Conservation (phyloP, 2,113 vertebrate genomes). For the Balaenoptera acutorostrata region DNA sequence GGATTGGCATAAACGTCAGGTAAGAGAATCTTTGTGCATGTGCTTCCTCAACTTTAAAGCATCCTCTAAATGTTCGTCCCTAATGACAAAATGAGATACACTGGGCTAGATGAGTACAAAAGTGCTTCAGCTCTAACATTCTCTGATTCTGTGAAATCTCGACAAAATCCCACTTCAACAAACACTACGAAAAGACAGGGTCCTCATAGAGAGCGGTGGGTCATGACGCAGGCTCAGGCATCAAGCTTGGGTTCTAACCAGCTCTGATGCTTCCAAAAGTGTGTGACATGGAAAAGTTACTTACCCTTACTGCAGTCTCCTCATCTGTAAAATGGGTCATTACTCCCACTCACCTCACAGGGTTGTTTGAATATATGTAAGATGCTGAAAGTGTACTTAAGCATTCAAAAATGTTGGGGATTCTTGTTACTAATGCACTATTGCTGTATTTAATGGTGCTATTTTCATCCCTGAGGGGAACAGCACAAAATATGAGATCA, state of each 20-base stretch:
- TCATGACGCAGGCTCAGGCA: not conserved
- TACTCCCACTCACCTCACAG: not conserved
- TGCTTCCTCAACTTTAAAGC: not conserved
- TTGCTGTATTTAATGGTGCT: not conserved
- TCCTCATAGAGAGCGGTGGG: not conserved
- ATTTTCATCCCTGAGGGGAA: not conserved
- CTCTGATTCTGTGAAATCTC: not conserved
- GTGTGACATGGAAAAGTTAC: not conserved
- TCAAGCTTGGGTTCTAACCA: not conserved
- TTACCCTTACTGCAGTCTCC: not conserved
- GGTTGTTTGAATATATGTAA: not conserved
- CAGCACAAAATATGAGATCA: not conserved
- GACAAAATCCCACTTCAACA: not conserved
- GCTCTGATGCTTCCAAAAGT: not conserved
- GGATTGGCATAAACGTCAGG: not conserved
- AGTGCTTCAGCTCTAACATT: not conserved
- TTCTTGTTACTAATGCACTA: not conserved
- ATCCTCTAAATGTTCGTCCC: not conserved
- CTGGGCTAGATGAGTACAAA: not conserved
- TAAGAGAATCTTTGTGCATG: not conserved
- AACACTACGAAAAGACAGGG: not conserved
- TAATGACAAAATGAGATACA: not conserved
- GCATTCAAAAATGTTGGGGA: not conserved
- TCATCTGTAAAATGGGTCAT: not conserved
- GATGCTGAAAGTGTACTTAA: not conserved